Percentiles rank a stretch among this genome's conserved stretches.
phyloP scores from a whole-genome alignment of 2,888 invertebrate genomes.

The Cremastinae sp. region DNA sequence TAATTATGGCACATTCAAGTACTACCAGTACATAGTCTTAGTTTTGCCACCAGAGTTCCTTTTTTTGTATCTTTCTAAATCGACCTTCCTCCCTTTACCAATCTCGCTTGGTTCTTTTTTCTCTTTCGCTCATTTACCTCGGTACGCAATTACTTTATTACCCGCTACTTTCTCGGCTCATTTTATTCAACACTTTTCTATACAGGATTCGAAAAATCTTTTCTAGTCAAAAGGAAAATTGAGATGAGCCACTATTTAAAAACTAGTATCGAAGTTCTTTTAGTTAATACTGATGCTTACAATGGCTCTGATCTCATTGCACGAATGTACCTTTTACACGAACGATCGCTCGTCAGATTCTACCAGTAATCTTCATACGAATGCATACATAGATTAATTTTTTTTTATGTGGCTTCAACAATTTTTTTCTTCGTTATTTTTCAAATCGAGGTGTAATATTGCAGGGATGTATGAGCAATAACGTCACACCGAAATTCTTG shows the following conservation, averaged over 20 bases:
- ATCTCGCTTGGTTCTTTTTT: slow-evolving; percentile 4
- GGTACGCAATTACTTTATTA: slow-evolving; percentile 38
- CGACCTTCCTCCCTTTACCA: slow-evolving; percentile 21
- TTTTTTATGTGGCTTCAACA: not conserved
- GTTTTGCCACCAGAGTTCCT: slow-evolving; percentile 56
- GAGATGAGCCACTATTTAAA: slow-evolving; percentile 55
- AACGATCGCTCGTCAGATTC: slow-evolving; percentile 32
- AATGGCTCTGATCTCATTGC: slow-evolving; percentile 60
- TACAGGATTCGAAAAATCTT: slow-evolving; percentile 44
- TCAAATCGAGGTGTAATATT: slow-evolving; percentile 3
- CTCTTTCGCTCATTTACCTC: not conserved
- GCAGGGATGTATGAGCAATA: slow-evolving; percentile 17
- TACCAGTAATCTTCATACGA: slow-evolving; percentile 29
- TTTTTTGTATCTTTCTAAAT: slow-evolving; percentile 39
- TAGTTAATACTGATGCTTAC: slow-evolving; percentile 68
- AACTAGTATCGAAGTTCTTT: slow-evolving; percentile 57
- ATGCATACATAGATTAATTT: not conserved
- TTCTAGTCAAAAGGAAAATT: slow-evolving; percentile 22
- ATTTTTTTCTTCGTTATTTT: not conserved
- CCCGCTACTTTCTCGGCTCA: slow-evolving; percentile 21
- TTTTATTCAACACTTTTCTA: slow-evolving; percentile 30
- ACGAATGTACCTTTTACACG: slow-evolving; percentile 13
- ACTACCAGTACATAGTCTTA: slow-evolving; percentile 55
- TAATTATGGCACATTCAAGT: slow-evolving; percentile 70
- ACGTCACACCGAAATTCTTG: slow-evolving; percentile 32